Conservation (phyloP, 2,113 vertebrate species). For the Bufo gargarizans region DNA sequence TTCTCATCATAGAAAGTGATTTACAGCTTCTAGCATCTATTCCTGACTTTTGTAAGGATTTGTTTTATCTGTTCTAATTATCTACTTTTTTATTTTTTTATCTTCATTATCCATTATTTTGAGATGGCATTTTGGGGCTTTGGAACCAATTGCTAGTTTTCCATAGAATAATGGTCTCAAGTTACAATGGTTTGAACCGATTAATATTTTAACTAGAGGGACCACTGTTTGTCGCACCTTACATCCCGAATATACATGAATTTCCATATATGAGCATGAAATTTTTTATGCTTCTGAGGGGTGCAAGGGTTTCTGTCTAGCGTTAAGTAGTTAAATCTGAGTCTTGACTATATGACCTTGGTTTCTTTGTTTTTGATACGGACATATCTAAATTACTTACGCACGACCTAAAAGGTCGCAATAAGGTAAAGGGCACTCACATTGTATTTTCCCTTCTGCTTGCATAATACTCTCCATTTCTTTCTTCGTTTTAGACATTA, state of each 20-base stretch:
- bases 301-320: constrained; percentile 33
- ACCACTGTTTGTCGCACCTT: neutral
- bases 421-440: constrained; percentile 62
- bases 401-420: constrained; percentile 51
- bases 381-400: constrained; percentile 59
- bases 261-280: constrained; percentile 17
- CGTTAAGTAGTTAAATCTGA: constrained; percentile 37
- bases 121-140: no score
- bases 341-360: constrained; percentile 45
- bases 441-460: constrained; percentile 61
- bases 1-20: no score
- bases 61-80: no score
- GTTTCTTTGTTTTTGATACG: constrained; percentile 70
- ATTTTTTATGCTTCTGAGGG: constrained; percentile 17
- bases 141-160: no score
- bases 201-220: neutral
- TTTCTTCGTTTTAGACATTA: constrained; percentile 62
- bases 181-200: no score
- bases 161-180: no score
- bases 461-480: constrained; percentile 61
- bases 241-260: constrained; percentile 12
- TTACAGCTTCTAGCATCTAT: no score
- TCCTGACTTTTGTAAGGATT: no score
- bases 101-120: no score
- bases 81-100: no score